Evolutionary conservation across 2,888 invertebrate genomes (phyloP), one percentile per base, ranked within the genome.

Genomic region (Folsomia candida): DNA sequence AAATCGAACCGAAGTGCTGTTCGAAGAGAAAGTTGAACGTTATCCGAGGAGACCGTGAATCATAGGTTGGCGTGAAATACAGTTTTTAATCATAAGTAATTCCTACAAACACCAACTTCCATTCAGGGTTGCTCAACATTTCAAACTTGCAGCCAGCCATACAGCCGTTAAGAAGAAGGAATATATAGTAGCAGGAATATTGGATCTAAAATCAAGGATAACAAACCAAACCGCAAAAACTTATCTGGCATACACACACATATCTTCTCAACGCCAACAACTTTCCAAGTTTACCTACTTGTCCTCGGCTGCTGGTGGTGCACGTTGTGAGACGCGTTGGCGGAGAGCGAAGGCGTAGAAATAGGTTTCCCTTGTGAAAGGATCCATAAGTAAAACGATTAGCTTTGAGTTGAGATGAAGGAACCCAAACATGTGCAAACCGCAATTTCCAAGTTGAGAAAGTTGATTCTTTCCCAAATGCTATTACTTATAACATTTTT

Each of bases 401-500:
- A 64, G 64, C 47, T 64, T 64, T 64, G 64, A 64, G 51, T 37
- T 37, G 37, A 37, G 37, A 64, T 22, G 25, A n/a, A n/a, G n/a
- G 37, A 37, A 28, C 25, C 29, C 64, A 64, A 64, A 64, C 64
- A 37, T 64, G 51, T 51, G 47, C 20, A 64, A 64, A 64, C 51
- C 64, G 22, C 64, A 64, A 51, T 64, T 64, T 62, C 29, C 28
- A 62, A 62, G 28, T 62, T 62, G 26, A 14, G 9, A 62, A 62
- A 62, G 62, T 62, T 62, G 37, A 4, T 62, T 22, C 62, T 28
- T 62, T 28, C 29, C 28, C 62, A 37, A 59, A 27, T 62, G 62
- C 28, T 62, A 62, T 62, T 62, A 62, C 62, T 62, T 62, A 62
- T 62, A 27, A 62, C 62, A 62, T 62, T 62, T 62, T 62, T 62